These are phyloP conservation scores for Rhopilema esculentum DNA, from an alignment of 30 jellyfish, hydroid and myxozoan species.

Conservation along the genomic window DNA sequence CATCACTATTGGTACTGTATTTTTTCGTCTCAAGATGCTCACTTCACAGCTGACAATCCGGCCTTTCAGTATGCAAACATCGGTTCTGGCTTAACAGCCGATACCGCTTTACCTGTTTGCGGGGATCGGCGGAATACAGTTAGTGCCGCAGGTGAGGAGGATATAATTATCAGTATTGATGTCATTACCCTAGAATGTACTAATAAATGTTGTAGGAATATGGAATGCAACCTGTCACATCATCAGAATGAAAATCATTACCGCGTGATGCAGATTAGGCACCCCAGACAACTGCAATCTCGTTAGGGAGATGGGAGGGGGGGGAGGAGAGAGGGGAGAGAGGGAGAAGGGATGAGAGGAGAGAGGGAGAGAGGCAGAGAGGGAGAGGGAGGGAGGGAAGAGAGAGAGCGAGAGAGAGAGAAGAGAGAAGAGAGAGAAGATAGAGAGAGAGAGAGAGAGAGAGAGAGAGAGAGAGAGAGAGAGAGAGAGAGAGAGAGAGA, in stretches of 20 bases:
- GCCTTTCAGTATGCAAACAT: slow-evolving; percentile 57
- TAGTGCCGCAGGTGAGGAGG: slow-evolving; percentile 56
- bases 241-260: too few relatives aligned
- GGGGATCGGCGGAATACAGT: slow-evolving; percentile 70
- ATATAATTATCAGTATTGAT: too few relatives aligned
- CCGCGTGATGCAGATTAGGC: too few relatives aligned
- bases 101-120: slow-evolving; percentile 66
- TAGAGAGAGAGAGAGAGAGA: background rate
- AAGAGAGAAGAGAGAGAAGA: background rate
- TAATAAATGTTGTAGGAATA: too few relatives aligned
- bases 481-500: too few relatives aligned
- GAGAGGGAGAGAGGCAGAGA: background rate
- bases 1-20: background rate
- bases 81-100: slow-evolving; percentile 51
- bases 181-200: too few relatives aligned
- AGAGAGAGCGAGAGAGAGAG: background rate
- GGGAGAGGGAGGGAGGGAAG: background rate
- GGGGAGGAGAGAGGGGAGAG: too few relatives aligned
- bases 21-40: slow-evolving; percentile 22
- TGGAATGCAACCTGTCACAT: too few relatives aligned
- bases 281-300: too few relatives aligned
- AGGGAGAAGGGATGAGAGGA: background rate
- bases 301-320: too few relatives aligned
- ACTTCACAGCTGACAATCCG: slow-evolving; percentile 55
- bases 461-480: background rate